Conservation (phyloP, 2,113 vertebrate genomes). For the Myotis lucifugus region DNA sequence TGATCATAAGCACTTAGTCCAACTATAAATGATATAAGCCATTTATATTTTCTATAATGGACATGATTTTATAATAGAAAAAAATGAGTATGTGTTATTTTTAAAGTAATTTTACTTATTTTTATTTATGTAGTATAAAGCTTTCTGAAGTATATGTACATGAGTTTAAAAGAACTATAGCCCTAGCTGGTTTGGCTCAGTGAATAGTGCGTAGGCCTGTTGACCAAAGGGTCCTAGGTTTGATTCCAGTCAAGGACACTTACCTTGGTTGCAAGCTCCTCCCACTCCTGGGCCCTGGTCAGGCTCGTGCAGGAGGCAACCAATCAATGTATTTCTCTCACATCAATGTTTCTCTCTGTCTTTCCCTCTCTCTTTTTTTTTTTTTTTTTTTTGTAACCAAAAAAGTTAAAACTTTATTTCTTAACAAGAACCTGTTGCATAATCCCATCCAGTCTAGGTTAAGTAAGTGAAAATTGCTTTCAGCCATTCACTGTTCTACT, state of each 20-base stretch:
- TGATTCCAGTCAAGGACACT: not conserved
- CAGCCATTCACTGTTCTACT: not conserved
- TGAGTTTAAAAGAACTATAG: not conserved
- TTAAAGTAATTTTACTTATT: constrained; percentile 22
- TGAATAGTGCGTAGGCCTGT: not conserved
- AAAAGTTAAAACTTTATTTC: constrained; percentile 53
- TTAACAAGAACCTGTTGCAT: constrained; percentile 44
- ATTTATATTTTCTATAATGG: constrained; percentile 10
- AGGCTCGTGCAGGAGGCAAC: not conserved
- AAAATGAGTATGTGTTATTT: not conserved
- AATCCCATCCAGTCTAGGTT: not conserved
- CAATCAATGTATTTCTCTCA: not conserved
- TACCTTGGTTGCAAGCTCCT: not conserved
- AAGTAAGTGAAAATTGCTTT: not conserved
- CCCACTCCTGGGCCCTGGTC: too few species aligned
- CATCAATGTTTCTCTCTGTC: not conserved
- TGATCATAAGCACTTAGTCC: not conserved
- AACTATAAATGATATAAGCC: not conserved
- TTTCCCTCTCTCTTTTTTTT: not conserved
- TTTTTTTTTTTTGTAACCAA: constrained; percentile 37
- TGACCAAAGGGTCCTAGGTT: not conserved
- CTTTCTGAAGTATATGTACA: not conserved
- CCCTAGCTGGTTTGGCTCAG: not conserved
- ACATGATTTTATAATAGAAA: not conserved
- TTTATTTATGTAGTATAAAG: not conserved